Evolutionary conservation across 1,140 invertebrate species (phyloP).

Genomic region (Lepidurus apus): DNA sequence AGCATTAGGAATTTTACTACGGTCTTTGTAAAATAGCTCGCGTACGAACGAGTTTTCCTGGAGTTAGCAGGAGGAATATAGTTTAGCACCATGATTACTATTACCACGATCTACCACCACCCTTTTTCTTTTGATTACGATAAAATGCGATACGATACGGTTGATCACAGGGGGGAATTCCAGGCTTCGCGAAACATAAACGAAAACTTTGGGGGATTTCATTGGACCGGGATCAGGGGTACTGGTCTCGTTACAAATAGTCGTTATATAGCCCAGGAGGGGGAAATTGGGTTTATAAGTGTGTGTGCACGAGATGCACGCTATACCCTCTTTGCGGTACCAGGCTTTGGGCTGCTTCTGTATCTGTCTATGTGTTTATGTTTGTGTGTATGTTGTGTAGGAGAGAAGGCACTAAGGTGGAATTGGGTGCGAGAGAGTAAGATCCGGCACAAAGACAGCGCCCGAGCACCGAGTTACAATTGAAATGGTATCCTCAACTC

Average conservation of each 20-base stretch:
- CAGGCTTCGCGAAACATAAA: neutral
- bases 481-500: neutral
- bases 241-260: slow-evolving; percentile 15
- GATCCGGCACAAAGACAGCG: neutral
- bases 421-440: neutral
- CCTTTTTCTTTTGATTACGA: neutral
- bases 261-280: neutral
- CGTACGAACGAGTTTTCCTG: neutral
- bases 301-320: neutral
- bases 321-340: neutral
- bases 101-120: neutral
- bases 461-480: neutral
- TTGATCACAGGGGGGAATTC: neutral
- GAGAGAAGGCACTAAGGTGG: neutral
- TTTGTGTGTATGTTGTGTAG: too few species aligned
- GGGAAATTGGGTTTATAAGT: neutral
- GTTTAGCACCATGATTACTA: neutral
- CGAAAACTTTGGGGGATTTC: neutral
- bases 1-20: neutral
- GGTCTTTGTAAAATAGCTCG: neutral
- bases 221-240: neutral
- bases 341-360: neutral
- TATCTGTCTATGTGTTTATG: too few species aligned
- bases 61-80: neutral
- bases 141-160: neutral